Evolutionary conservation across 2,113 vertebrate species (phyloP).

Genomic region (Choloepus hoffmanni): DNA sequence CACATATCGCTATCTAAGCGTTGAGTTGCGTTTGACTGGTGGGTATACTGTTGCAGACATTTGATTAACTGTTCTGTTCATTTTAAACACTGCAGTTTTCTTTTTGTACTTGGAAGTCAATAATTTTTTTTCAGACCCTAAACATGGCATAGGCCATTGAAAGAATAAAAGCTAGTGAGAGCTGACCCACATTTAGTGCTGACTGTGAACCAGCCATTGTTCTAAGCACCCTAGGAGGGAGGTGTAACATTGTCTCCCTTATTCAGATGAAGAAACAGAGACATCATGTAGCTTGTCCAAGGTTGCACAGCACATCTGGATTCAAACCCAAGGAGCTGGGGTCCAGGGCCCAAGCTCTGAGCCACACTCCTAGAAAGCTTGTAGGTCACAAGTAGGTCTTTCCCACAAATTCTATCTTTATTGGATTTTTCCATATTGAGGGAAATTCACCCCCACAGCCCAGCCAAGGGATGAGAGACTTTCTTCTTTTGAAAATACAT

Average conservation of each 20-base stretch:
- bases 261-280: background rate
- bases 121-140: background rate
- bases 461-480: background rate
- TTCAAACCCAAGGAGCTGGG: background rate
- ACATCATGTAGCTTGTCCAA: background rate
- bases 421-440: background rate
- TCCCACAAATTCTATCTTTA: background rate
- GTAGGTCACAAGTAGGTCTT: background rate
- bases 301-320: background rate
- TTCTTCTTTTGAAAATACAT: constrained; percentile 8
- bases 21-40: background rate
- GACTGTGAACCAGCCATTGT: background rate
- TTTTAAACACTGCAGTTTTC: background rate
- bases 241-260: too few relatives aligned
- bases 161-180: background rate
- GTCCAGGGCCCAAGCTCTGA: background rate
- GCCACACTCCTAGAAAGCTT: background rate
- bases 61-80: background rate
- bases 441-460: background rate
- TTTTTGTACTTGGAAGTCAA: background rate
- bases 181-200: background rate
- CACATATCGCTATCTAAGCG: background rate
- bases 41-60: accelerated
- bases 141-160: background rate
- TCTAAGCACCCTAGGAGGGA: background rate